Base-by-base conservation (phyloP, 1,140 invertebrate genomes). In the Trichonephila inaurata region DNA sequence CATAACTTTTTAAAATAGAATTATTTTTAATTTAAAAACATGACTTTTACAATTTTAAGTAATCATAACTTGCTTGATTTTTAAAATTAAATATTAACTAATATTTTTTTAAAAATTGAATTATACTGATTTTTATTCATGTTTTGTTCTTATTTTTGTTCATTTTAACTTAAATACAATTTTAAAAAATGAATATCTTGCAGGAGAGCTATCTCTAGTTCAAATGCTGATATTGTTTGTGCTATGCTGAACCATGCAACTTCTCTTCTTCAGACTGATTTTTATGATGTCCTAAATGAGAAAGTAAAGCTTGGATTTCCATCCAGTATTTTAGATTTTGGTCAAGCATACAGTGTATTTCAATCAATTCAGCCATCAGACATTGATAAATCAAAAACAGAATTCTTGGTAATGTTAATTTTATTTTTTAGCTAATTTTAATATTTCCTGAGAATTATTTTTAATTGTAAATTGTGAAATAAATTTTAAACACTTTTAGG, bases 211-310 rank as follows among this genome's bases (percentile, higher is more conserved):
- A 97, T 99, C 87, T 97, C 97, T 12, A 99, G 98, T 95, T 98
- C 98, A 95, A 99, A 98, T 95, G 97, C 99, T 81, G 99, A 99
- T 96, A 99, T 98, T 66, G 97, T 98, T 81, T 99, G 99, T 96
- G 99, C 98, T 60, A 98, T 99, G 95, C 97, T 99, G 5, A 99
- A 99, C 96, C 99, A 99, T 96, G 98, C 98, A 1, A 98, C 97
- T 95, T 97, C 98, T 2, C 97, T 98, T 82, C 96, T 99, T 58
- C 99, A 99, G 96, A 97, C 97, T 89, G 97, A 98, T 94, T 98
- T 98, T 95, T 97, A 97, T 24, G 97, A 97, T 91, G 97, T 98
- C 60, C 96, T 99, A 40, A 97, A 97, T 89, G 96, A 96, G 33
- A 97, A 97, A 81, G 96, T 99, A 33, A 97, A 97, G 91, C 62